Conservation (phyloP, 2,888 invertebrate genomes). For the Tortricodes alternella region DNA sequence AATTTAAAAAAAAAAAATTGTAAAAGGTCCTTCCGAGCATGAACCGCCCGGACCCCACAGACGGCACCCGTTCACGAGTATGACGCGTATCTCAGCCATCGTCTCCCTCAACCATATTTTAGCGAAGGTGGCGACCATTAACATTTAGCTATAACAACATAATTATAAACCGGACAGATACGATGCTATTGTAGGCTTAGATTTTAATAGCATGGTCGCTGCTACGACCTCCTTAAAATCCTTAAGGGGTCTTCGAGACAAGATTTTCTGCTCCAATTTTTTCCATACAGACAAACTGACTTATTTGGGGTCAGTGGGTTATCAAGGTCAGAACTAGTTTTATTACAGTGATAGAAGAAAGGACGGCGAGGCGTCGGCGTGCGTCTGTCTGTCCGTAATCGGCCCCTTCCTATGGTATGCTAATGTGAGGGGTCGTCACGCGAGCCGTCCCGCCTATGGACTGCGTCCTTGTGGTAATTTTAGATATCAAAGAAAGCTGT, state of each 20-base stretch:
- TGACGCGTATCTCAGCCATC: no score
- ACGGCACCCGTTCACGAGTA: no score
- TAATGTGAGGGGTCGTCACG: slow-evolving; percentile 64
- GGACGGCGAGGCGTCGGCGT: slow-evolving; percentile 43
- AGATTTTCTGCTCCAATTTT: slow-evolving; percentile 21
- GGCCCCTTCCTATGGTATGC: slow-evolving; percentile 69
- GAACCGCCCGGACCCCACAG: no score
- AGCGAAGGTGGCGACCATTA: no score
- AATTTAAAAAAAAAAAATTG: no score
- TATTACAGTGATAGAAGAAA: slow-evolving; percentile 36
- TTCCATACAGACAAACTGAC: neutral
- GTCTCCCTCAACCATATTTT: no score
- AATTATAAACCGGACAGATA: no score
- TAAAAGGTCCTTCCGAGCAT: no score
- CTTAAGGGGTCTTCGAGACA: neutral
- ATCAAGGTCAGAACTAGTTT: slow-evolving; percentile 28
- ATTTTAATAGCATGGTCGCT: no score
- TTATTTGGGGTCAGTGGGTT: slow-evolving; percentile 25
- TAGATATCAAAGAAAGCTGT: slow-evolving; percentile 18
- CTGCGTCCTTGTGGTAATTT: slow-evolving; percentile 19
- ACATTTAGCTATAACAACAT: no score
- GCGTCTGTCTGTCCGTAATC: slow-evolving; percentile 67
- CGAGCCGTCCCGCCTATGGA: slow-evolving; percentile 46
- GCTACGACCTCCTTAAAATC: neutral
- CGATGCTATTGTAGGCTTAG: no score